A percentile compares a stretch with the other conserved stretches of the same genome.
Conservation (phyloP, 2,888 invertebrate species). For the Nomada lathburiana region DNA sequence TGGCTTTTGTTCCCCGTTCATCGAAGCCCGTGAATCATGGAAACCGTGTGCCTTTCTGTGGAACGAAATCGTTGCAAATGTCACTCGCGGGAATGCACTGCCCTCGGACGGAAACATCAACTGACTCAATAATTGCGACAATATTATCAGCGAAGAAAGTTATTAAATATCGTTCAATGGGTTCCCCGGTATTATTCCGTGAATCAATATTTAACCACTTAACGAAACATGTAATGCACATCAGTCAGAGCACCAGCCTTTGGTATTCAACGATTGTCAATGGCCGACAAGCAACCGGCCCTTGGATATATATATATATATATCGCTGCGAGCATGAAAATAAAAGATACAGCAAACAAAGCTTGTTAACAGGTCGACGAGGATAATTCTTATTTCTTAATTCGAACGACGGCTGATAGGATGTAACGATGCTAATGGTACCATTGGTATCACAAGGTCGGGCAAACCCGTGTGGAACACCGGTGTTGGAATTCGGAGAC, state of each 20-base stretch:
- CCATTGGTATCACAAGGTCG: not conserved
- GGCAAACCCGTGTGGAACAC: not conserved
- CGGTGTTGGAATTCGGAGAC: not conserved
- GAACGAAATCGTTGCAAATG: not conserved
- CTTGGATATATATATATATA: too few relatives aligned
- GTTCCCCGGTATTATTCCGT: not conserved
- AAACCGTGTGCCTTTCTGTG: not conserved
- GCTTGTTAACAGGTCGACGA: too few relatives aligned
- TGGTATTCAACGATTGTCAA: too few relatives aligned
- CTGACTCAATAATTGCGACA: not conserved
- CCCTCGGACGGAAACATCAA: not conserved
- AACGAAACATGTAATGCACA: not conserved
- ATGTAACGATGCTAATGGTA: not conserved
- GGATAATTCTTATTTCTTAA: too few relatives aligned
- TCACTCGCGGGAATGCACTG: not conserved
- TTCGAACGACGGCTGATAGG: too few relatives aligned
- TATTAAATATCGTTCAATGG: not conserved
- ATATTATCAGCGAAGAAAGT: not conserved
- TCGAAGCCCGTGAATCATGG: constrained; percentile 7
- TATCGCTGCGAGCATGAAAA: too few relatives aligned
- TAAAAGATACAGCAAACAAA: too few relatives aligned
- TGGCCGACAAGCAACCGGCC: too few relatives aligned
- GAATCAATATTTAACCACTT: not conserved
- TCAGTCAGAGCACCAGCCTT: not conserved
- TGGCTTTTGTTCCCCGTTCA: constrained; percentile 20